Percentiles rank a stretch among this genome's conserved stretches.
These are phyloP conservation scores for Triplophysa bombifrons DNA, from an alignment of 2,797 vertebrate species.

Conservation along the genomic window DNA sequence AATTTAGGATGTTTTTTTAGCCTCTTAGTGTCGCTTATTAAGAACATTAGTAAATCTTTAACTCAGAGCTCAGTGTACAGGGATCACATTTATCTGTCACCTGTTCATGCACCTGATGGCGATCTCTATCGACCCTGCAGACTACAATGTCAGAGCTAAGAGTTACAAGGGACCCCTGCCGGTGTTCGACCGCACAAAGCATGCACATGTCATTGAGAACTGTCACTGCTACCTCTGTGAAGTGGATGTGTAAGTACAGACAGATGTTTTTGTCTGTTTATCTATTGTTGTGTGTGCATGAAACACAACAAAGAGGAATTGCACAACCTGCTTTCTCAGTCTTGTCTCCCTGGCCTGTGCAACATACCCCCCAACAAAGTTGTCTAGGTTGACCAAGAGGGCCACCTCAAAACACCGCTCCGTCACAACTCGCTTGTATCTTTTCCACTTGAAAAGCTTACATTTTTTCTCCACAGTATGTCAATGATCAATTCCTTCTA, in stretches of 20 bases:
- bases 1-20: too few species aligned
- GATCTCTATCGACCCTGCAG: constrained; percentile 91
- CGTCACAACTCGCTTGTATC: too few species aligned
- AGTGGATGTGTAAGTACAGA: constrained; percentile 91
- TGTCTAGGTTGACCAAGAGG: neutral
- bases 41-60: constrained; percentile 56
- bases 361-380: neutral
- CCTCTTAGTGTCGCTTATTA: neutral
- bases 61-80: constrained; percentile 81
- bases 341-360: neutral
- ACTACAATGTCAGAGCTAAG: constrained; percentile 86
- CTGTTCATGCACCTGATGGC: constrained; percentile 89
- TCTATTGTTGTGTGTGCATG: neutral
- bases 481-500: neutral
- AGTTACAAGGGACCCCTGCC: constrained; percentile 82
- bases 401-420: too few species aligned
- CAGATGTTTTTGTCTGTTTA: neutral
- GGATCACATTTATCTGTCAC: constrained; percentile 85
- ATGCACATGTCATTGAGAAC: constrained; percentile 95
- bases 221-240: constrained; percentile 96
- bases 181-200: constrained; percentile 86
- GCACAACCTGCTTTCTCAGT: neutral
- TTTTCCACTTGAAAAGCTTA: too few species aligned
- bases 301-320: neutral
- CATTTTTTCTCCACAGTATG: neutral